phyloP scores from a whole-genome alignment of 2,797 vertebrate species.

The Peromyscus melanophrys region DNA sequence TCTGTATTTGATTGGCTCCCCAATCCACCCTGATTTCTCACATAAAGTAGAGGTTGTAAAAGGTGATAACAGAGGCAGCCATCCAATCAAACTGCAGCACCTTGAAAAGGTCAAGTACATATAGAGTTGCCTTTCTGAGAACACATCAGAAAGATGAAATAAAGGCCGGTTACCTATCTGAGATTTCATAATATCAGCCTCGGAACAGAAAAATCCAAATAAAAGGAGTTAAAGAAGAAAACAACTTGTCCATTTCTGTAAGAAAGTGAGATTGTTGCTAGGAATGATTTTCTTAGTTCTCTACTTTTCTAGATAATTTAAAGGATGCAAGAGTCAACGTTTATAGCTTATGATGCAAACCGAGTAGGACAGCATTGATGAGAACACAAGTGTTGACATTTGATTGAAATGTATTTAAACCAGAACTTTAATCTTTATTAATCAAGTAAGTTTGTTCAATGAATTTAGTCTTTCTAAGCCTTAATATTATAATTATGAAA shows the following conservation, averaged over 20 bases:
- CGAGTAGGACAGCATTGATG: neutral
- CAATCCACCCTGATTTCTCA: conserved; percentile 72
- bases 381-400: neutral
- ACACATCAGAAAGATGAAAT: conserved; percentile 68
- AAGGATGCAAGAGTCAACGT: neutral
- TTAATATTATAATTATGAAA: conserved; percentile 22
- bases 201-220: conserved; percentile 43
- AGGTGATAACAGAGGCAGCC: conserved; percentile 81
- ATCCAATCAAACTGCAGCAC: conserved; percentile 81
- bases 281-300: neutral
- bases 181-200: conserved; percentile 61
- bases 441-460: neutral
- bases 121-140: conserved; percentile 73
- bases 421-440: neutral
- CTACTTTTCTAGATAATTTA: neutral
- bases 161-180: conserved; percentile 44
- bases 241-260: neutral
- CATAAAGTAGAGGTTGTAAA: conserved; percentile 81
- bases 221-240: conserved; percentile 39
- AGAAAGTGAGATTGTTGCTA: conserved; percentile 4
- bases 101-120: conserved; percentile 84
- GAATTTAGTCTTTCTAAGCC: neutral
- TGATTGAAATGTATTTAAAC: neutral
- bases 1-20: conserved; percentile 84
- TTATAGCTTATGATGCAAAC: neutral